Conservation (phyloP, 2,797 vertebrate species). For the Tragopan temminckii region DNA sequence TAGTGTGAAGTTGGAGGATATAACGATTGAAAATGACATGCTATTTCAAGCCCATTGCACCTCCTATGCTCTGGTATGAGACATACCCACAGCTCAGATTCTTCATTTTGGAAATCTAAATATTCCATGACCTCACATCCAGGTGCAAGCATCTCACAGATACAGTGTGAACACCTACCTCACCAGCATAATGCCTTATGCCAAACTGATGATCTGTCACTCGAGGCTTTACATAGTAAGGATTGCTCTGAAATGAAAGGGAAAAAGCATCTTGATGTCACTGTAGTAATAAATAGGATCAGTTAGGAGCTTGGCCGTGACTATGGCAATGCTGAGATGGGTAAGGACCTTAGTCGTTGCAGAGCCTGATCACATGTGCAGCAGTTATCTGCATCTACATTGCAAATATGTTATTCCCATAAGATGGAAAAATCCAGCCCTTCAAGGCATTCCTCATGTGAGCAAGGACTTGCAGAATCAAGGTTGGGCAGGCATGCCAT, state of each 20-base stretch:
- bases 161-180: constrained; percentile 81
- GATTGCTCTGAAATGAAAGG: constrained; percentile 85
- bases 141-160: background rate
- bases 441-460: constrained; percentile 44
- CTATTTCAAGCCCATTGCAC: background rate
- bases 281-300: background rate
- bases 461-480: constrained; percentile 59
- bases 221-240: constrained; percentile 92
- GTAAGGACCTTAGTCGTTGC: constrained; percentile 29
- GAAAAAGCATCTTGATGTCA: background rate
- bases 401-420: background rate
- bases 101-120: background rate
- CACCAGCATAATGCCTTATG: constrained; percentile 94
- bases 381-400: background rate
- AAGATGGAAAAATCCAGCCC: constrained; percentile 50
- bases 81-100: background rate
- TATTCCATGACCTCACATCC: background rate
- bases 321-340: constrained; percentile 30
- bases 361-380: constrained; percentile 38
- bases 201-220: constrained; percentile 94
- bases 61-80: accelerated
- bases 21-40: background rate
- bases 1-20: background rate
- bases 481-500: constrained; percentile 32
- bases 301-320: constrained; percentile 10